Percentiles rank a stretch among this genome's conserved stretches.
These are phyloP conservation scores for Silurus lanzhouensis DNA, from an alignment of 2,797 vertebrate species.

Conservation along the genomic window DNA sequence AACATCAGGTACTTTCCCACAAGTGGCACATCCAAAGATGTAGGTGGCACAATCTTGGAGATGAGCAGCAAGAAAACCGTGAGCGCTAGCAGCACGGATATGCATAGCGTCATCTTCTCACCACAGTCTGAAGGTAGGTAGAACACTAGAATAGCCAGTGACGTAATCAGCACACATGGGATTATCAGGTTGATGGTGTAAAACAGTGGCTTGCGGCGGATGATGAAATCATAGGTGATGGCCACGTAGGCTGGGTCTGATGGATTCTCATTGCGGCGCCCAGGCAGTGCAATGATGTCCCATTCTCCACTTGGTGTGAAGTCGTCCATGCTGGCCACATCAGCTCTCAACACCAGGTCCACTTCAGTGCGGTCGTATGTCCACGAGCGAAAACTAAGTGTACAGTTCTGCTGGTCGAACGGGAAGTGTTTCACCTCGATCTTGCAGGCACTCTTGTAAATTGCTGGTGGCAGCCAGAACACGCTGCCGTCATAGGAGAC, in stretches of 20 bases:
- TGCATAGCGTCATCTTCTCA: slow-evolving; percentile 96
- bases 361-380: slow-evolving; percentile 96
- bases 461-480: slow-evolving; percentile 95
- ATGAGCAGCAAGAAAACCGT: slow-evolving; percentile 95
- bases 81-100: slow-evolving; percentile 91
- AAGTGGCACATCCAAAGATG: slow-evolving; percentile 92
- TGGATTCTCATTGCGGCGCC: slow-evolving; percentile 91
- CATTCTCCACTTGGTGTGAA: slow-evolving; percentile 97
- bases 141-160: slow-evolving; percentile 92
- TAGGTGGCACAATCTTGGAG: slow-evolving; percentile 95
- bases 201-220: slow-evolving; percentile 93
- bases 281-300: slow-evolving; percentile 95
- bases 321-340: slow-evolving; percentile 95
- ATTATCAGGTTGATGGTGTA: slow-evolving; percentile 99
- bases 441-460: slow-evolving; percentile 97
- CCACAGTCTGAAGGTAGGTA: slow-evolving; percentile 94
- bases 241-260: slow-evolving; percentile 92
- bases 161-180: slow-evolving; percentile 94
- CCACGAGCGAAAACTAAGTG: slow-evolving; percentile 95
- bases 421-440: slow-evolving; percentile 98
- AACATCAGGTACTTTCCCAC: slow-evolving; percentile 98
- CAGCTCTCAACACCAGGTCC: slow-evolving; percentile 89
- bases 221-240: slow-evolving; percentile 97
- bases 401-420: slow-evolving; percentile 98
- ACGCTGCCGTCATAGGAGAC: slow-evolving; percentile 94